Conservation (phyloP, 2,797 vertebrate genomes). For the Gymnoscopelus braueri region DNA sequence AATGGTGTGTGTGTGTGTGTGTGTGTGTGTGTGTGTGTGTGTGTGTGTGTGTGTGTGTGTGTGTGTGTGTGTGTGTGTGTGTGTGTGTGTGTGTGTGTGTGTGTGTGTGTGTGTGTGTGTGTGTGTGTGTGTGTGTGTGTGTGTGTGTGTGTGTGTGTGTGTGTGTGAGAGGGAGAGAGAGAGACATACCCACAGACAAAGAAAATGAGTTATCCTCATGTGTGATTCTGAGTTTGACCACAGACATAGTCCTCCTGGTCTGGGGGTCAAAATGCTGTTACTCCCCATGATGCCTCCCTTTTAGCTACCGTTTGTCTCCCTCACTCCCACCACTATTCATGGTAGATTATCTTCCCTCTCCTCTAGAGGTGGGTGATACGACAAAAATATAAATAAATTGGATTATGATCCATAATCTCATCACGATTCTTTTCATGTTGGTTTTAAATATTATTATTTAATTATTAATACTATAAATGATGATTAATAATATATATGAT, state of each 20-base stretch:
- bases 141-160: too few species aligned
- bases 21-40: neutral
- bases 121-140: too few species aligned
- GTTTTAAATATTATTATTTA: too few species aligned
- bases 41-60: neutral
- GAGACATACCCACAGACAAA: too few species aligned
- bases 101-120: too few species aligned
- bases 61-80: neutral
- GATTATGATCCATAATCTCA: too few species aligned
- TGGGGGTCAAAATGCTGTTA: constrained; percentile 64
- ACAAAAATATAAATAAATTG: too few species aligned
- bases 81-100: too few species aligned
- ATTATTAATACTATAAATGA: too few species aligned
- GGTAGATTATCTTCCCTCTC: neutral
- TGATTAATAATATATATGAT: too few species aligned
- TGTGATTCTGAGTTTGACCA: constrained; percentile 66
- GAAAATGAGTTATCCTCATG: constrained; percentile 45
- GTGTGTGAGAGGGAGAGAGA: too few species aligned
- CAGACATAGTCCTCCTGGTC: constrained; percentile 58
- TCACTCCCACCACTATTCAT: neutral
- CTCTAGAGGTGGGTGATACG: neutral
- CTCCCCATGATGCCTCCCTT: constrained; percentile 26
- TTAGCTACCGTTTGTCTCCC: constrained; percentile 2
- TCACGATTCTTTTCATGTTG: too few species aligned
- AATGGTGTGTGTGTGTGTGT: neutral